Percentiles rank a stretch among this genome's conserved stretches.
Conservation (phyloP, 2,888 invertebrate species). For the Pyralis farinalis region DNA sequence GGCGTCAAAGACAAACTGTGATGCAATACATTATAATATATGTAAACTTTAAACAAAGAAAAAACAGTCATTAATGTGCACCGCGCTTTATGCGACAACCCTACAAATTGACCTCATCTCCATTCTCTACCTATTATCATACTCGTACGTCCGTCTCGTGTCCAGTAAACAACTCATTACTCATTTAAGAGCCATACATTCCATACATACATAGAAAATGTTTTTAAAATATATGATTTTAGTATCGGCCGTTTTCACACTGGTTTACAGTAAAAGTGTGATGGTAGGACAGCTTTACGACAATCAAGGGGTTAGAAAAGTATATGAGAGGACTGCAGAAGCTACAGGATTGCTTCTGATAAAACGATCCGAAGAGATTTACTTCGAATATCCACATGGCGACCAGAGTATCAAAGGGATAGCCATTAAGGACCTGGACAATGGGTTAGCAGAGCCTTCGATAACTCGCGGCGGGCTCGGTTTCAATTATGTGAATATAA, state of each 20-base stretch:
- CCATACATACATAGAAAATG: constrained; percentile 36
- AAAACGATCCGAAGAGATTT: constrained; percentile 39
- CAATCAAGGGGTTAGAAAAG: constrained; percentile 40
- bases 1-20: too few relatives aligned
- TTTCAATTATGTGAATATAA: constrained; percentile 55
- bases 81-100: constrained; percentile 1
- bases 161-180: neutral
- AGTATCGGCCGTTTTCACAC: constrained; percentile 15
- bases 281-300: constrained; percentile 45
- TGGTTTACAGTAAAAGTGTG: constrained; percentile 34
- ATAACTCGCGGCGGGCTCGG: constrained; percentile 66
- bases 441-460: constrained; percentile 55
- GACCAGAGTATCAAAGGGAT: constrained; percentile 65
- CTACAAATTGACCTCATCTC: neutral
- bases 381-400: constrained; percentile 43
- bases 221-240: constrained; percentile 27
- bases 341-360: constrained; percentile 32
- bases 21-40: too few relatives aligned
- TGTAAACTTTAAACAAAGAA: too few relatives aligned
- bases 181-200: neutral
- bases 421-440: constrained; percentile 62
- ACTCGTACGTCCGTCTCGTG: too few relatives aligned
- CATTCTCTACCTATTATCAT: too few relatives aligned
- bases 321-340: constrained; percentile 38
- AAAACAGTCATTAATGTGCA: too few relatives aligned